Evolutionary conservation across 1,140 invertebrate species (phyloP), one percentile per base, ranked within the genome.

Genomic region (Pseudomyrmex dendroicus): DNA sequence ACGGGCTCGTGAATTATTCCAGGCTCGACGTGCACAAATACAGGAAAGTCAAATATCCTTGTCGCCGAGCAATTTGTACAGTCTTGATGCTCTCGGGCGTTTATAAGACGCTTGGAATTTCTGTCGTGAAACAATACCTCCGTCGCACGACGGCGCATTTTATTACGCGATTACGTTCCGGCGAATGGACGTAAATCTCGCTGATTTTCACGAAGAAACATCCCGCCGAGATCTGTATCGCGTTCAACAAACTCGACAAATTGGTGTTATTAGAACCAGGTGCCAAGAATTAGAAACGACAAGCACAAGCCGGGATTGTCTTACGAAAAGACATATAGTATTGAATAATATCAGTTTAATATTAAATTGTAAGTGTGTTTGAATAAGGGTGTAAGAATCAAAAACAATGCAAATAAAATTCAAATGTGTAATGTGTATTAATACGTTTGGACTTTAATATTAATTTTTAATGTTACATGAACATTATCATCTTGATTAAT

Each of bases 91-190:
- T 35, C 54, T 12, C 44, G 52, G 50, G 50, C 76, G 66, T 61
- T 80, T 72, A 72, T 80, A 80, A 80, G 76, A 80, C 64, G 54
- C 64, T 44, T 61, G 76, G 76, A 80, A 80, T 80, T 72, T 72
- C 72, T 64, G 66, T 35, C 76, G 66, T 50, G 76, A 59, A 59
- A 70, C 76, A 78, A 80, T 72, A 66, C 22, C 0, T 5, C 66
- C 57, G 76, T 59, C 76, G 66, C 13, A 10, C 22, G 48, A 74
- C 61, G 70, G n/a, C 48, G 44, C 76, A 22, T 80, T 80, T 80
- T 72, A 80, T 72, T 72, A 70, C 54, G 20, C 64, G 64, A 78
- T 78, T 78, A 72, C 76, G 54, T 59, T 46, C 76, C 10, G 54
- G 4, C n/a, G 54, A 70, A 59, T 59, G 64, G 44, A 70, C 66